Conservation (phyloP, 2,888 invertebrate genomes). For the Halictus quadricinctus region DNA sequence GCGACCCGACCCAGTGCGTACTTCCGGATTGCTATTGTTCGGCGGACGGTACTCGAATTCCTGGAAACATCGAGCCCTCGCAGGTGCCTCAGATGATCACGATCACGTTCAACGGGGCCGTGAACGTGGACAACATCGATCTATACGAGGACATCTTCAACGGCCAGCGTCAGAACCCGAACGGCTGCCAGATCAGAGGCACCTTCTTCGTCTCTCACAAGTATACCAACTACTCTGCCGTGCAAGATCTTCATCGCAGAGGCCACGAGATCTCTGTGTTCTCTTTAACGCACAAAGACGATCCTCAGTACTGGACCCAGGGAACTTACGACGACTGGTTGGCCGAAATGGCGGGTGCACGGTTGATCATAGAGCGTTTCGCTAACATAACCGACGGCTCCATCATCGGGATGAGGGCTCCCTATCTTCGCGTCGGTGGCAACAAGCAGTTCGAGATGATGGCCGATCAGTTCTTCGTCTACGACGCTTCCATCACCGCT, state of each 20-base stretch:
- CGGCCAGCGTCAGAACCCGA: constrained; percentile 92
- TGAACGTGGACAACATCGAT: constrained; percentile 96
- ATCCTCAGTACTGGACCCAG: constrained; percentile 94
- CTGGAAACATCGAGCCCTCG: constrained; percentile 91
- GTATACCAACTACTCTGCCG: constrained; percentile 94
- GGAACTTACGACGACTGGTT: constrained; percentile 96
- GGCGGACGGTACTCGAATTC: constrained; percentile 94
- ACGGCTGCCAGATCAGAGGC: constrained; percentile 94
- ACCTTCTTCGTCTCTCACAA: constrained; percentile 97
- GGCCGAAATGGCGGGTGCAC: constrained; percentile 96
- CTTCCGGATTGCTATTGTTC: constrained; percentile 97
- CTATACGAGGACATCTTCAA: constrained; percentile 95
- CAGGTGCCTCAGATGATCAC: constrained; percentile 97
- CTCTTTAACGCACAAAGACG: constrained; percentile 96
- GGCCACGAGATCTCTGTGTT: constrained; percentile 97
- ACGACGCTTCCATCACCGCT: constrained; percentile 97
- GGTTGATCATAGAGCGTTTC: constrained; percentile 93
- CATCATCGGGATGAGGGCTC: constrained; percentile 92
- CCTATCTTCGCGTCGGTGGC: constrained; percentile 95
- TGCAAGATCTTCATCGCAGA: constrained; percentile 93
- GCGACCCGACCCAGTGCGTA: constrained; percentile 93
- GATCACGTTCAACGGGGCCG: constrained; percentile 95
- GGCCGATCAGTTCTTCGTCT: constrained; percentile 96
- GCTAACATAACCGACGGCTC: constrained; percentile 96
- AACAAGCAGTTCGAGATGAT: constrained; percentile 98